Evolutionary conservation across 1,140 invertebrate genomes (phyloP).

Genomic region (Branchinecta lindahli): DNA sequence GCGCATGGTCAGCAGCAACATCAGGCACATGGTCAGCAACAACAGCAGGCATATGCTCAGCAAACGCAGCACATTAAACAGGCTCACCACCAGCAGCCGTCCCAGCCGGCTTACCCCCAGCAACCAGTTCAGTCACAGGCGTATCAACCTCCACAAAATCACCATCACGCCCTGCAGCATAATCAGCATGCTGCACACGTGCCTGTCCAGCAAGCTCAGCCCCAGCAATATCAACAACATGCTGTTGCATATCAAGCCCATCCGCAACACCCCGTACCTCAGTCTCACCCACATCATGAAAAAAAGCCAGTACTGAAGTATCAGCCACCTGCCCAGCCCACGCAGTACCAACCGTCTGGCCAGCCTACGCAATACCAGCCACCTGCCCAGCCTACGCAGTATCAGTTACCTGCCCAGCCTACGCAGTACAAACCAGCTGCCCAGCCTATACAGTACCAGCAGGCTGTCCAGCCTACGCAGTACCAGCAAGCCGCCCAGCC

Average conservation of each 20-base stretch:
- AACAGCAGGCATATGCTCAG: too few species aligned
- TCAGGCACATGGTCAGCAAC: too few species aligned
- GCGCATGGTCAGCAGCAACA: constrained; percentile 11
- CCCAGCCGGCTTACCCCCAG: constrained; percentile 13
- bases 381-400: not conserved
- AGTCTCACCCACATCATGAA: not conserved
- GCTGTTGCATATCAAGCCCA: not conserved
- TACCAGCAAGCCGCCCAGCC: too few species aligned
- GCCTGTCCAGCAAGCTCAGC: constrained; percentile 4
- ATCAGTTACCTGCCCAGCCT: too few species aligned
- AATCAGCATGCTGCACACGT: constrained; percentile 6
- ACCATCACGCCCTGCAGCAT: too few species aligned
- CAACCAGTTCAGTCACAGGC: not conserved
- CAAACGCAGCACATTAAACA: constrained; percentile 6
- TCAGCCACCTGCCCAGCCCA: not conserved
- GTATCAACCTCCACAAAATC: too few species aligned
- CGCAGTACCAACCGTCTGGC: not conserved
- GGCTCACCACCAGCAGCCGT: not conserved
- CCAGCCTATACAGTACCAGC: too few species aligned
- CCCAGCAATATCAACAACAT: constrained; percentile 10
- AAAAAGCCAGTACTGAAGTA: not conserved
- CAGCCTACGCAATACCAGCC: not conserved
- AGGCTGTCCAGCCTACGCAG: too few species aligned
- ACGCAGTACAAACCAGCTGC: too few species aligned
- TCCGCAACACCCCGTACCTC: not conserved